Percentiles rank a stretch among this genome's conserved stretches.
Evolutionary conservation across 2,113 vertebrate genomes (phyloP).

Genomic region (Nipponia nippon): DNA sequence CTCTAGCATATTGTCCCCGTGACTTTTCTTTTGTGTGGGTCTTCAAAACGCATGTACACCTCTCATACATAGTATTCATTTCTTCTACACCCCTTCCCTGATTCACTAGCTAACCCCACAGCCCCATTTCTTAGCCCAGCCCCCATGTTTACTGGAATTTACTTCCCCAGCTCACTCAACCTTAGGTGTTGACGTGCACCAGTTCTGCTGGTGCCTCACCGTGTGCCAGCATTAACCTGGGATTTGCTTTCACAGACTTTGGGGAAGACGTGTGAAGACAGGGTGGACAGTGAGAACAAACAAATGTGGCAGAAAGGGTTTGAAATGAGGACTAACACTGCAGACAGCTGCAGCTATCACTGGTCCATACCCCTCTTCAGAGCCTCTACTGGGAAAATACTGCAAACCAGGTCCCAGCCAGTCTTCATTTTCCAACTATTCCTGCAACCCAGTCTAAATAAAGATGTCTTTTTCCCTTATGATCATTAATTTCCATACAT

Average conservation of each 20-base stretch:
- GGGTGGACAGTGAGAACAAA: not conserved
- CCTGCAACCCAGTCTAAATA: not conserved
- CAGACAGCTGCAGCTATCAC: not conserved
- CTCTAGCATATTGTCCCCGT: not conserved
- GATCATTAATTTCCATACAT: not conserved
- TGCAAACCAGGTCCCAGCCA: not conserved
- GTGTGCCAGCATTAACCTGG: not conserved
- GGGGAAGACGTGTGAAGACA: not conserved
- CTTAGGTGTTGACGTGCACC: rapidly evolving
- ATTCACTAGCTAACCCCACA: not conserved
- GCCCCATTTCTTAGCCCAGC: not conserved
- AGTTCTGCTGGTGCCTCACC: not conserved
- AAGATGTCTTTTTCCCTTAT: not conserved
- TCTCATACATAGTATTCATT: not conserved
- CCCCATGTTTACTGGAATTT: rapidly evolving
- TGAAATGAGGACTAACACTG: not conserved
- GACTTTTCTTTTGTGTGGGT: not conserved
- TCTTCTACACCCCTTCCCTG: not conserved
- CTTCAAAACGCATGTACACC: not conserved
- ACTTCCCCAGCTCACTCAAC: not conserved
- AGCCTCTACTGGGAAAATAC: not conserved
- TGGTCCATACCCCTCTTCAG: not conserved
- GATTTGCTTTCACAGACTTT: not conserved
- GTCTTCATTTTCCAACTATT: not conserved
- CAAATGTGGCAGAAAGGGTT: not conserved